Evolutionary conservation across 2,113 vertebrate species (phyloP).

Genomic region (Psilopogon haemacephalus): DNA sequence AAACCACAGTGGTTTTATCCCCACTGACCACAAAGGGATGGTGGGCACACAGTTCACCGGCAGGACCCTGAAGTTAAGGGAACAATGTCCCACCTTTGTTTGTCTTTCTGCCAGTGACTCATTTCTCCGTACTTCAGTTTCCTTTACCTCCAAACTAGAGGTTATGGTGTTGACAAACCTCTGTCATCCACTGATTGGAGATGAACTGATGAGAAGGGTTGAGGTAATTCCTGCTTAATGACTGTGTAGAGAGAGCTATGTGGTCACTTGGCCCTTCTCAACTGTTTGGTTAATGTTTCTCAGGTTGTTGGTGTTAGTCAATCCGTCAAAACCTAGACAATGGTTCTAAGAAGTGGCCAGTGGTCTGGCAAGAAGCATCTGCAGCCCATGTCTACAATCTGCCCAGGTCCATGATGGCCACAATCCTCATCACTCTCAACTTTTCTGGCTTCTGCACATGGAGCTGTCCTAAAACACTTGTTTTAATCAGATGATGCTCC

Average conservation of each 20-base stretch:
- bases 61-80: background rate
- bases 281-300: too few species aligned
- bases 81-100: background rate
- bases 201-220: background rate
- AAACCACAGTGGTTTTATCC: background rate
- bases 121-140: background rate
- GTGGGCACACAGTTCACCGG: background rate
- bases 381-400: too few species aligned
- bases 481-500: too few species aligned
- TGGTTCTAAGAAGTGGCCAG: too few species aligned
- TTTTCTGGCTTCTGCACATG: too few species aligned
- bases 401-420: too few species aligned
- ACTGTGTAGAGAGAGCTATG: background rate
- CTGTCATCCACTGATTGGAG: background rate
- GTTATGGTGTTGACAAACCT: background rate
- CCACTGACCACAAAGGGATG: background rate
- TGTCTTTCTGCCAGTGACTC: background rate
- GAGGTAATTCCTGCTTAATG: background rate
- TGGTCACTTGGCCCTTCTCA: too few species aligned
- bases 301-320: too few species aligned
- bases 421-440: too few species aligned
- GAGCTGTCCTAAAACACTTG: too few species aligned
- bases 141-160: background rate
- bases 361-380: too few species aligned
- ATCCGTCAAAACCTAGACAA: too few species aligned